phyloP scores from a whole-genome alignment of 2,888 invertebrate species.

The Trachelus troglodyta region DNA sequence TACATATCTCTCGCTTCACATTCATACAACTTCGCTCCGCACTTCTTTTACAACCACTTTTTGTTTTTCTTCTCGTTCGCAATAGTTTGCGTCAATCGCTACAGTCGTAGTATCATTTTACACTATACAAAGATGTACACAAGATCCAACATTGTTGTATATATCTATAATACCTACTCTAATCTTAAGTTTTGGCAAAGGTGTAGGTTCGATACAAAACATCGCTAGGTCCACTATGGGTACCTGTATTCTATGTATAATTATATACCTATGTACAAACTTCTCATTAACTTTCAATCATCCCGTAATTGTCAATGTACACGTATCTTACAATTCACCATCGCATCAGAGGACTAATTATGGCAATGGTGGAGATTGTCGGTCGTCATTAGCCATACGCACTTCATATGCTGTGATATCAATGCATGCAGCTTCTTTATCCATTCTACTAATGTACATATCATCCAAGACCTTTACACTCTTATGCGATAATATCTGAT shows the following conservation, averaged over 20 bases:
- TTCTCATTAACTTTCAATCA: conserved; percentile 49
- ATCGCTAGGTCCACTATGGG: conserved; percentile 37
- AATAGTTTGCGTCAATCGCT: conserved; percentile 13
- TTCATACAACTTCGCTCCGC: conserved; percentile 24
- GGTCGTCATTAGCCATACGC: conserved; percentile 35
- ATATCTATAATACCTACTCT: conserved; percentile 35
- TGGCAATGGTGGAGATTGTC: conserved; percentile 58
- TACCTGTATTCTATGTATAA: conserved; percentile 13
- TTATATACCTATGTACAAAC: conserved; percentile 21
- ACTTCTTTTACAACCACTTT: conserved; percentile 17
- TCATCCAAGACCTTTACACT: neutral
- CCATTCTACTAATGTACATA: neutral
- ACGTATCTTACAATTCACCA: conserved; percentile 51
- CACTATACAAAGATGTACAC: conserved; percentile 61
- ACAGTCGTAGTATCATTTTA: conserved; percentile 32
- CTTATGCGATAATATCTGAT: neutral
- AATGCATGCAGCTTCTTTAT: neutral
- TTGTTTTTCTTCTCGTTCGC: conserved; percentile 23
- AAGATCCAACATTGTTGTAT: conserved; percentile 58
- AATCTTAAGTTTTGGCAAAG: conserved; percentile 59
- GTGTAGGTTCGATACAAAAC: conserved; percentile 54
- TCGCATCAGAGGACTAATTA: conserved; percentile 38
- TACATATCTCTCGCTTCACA: conserved; percentile 11
- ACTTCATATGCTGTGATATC: neutral
- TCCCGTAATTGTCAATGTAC: conserved; percentile 48